These are phyloP conservation scores for Propsilocerus akamusi DNA, from an alignment of 1,140 invertebrate genomes.

Conservation along the genomic window DNA sequence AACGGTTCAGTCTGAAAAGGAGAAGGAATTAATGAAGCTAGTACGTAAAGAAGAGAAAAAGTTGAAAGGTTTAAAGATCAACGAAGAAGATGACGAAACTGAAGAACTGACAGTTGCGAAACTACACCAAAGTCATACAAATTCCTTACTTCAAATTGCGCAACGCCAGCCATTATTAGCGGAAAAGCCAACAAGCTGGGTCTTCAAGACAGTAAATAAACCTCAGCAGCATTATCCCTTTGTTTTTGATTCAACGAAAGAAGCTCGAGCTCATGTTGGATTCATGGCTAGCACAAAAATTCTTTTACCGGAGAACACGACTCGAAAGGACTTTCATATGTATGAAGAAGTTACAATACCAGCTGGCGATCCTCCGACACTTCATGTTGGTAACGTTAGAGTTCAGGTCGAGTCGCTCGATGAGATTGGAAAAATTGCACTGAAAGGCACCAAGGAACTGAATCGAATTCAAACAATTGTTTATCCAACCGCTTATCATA, in stretches of 20 bases:
- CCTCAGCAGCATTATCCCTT: constrained; percentile 46
- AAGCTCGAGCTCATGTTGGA: constrained; percentile 47
- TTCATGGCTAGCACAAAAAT: constrained; percentile 65
- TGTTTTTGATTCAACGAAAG: constrained; percentile 60
- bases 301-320: constrained; percentile 56
- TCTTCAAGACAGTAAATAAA: constrained; percentile 6
- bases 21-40: constrained; percentile 62
- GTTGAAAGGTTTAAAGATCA: constrained; percentile 36
- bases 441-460: constrained; percentile 65
- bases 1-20: constrained; percentile 64
- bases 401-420: constrained; percentile 59
- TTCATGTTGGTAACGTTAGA: constrained; percentile 45
- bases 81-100: constrained; percentile 30
- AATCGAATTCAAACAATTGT: constrained; percentile 95
- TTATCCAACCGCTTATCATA: constrained; percentile 85
- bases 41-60: constrained; percentile 80
- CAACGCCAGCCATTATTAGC: constrained; percentile 24
- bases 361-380: constrained; percentile 38
- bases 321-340: constrained; percentile 44
- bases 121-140: constrained; percentile 26
- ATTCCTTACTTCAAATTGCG: constrained; percentile 23
- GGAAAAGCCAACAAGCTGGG: constrained; percentile 8
- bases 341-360: constrained; percentile 85
- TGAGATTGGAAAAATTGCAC: constrained; percentile 70
- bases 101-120: constrained; percentile 25